phyloP scores from a whole-genome alignment of 2,888 invertebrate genomes.

The Malthinus seriepunctatus region DNA sequence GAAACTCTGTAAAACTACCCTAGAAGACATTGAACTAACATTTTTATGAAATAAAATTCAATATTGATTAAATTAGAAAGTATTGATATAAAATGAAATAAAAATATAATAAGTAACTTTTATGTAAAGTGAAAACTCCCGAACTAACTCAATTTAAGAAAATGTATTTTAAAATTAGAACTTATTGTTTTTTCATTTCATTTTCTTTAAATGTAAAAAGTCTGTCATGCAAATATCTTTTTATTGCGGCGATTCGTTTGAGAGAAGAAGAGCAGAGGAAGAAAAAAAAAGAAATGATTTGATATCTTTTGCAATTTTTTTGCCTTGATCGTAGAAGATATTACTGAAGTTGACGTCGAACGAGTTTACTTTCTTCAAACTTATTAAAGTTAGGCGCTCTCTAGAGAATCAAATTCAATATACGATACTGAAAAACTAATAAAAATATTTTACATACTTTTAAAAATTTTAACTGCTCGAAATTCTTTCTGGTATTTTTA shows the following conservation, averaged over 20 bases:
- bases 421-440: slow-evolving; percentile 35
- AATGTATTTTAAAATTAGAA: too few relatives aligned
- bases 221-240: slow-evolving; percentile 2
- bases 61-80: too few relatives aligned
- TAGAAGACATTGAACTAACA: too few relatives aligned
- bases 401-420: slow-evolving; percentile 38
- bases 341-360: slow-evolving; percentile 36
- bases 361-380: slow-evolving; percentile 41
- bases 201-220: background rate
- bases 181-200: too few relatives aligned
- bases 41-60: too few relatives aligned
- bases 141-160: too few relatives aligned
- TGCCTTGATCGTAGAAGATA: slow-evolving; percentile 33
- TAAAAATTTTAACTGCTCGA: slow-evolving; percentile 13
- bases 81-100: too few relatives aligned
- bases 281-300: slow-evolving; percentile 31
- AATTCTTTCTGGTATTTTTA: slow-evolving; percentile 5
- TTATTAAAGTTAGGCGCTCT: slow-evolving; percentile 41
- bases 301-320: slow-evolving; percentile 32
- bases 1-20: too few relatives aligned
- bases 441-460: slow-evolving; percentile 20
- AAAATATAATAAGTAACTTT: too few relatives aligned
- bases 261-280: background rate
- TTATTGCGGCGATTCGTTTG: slow-evolving; percentile 14
- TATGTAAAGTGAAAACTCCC: too few relatives aligned